Percentiles rank a stretch among this genome's conserved stretches.
phyloP scores from a whole-genome alignment of 1,140 invertebrate species.

The Zaprionus kolodkinae region DNA sequence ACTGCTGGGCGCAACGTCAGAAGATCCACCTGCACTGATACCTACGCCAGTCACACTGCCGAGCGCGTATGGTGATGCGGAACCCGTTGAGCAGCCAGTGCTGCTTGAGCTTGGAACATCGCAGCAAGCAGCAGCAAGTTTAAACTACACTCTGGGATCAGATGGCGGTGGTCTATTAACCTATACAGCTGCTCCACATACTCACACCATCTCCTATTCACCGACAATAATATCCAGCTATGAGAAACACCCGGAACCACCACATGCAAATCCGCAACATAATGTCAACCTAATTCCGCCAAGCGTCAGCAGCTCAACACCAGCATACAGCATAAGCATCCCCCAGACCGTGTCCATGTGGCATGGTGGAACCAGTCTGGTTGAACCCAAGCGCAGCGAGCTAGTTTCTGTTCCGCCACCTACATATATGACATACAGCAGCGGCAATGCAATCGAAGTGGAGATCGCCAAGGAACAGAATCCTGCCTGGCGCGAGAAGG shows the following conservation, averaged over 20 bases:
- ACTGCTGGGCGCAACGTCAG: slow-evolving; percentile 59
- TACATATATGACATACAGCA: slow-evolving; percentile 69
- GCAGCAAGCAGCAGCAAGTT: slow-evolving; percentile 28
- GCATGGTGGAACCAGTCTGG: slow-evolving; percentile 35
- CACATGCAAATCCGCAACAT: slow-evolving; percentile 4
- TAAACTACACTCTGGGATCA: slow-evolving; percentile 58
- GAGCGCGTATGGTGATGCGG: slow-evolving; percentile 57
- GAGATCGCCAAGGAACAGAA: slow-evolving; percentile 84
- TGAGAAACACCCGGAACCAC: slow-evolving; percentile 41
- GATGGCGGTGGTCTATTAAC: slow-evolving; percentile 56
- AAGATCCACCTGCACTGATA: slow-evolving; percentile 58
- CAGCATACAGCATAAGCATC: slow-evolving; percentile 58
- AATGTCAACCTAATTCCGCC: slow-evolving; percentile 45
- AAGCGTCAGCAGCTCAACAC: slow-evolving; percentile 6
- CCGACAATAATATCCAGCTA: slow-evolving; percentile 53
- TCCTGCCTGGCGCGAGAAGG: slow-evolving; percentile 86
- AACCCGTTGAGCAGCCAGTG: slow-evolving; percentile 67
- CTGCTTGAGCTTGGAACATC: slow-evolving; percentile 69
- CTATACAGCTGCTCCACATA: slow-evolving; percentile 37
- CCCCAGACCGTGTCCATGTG: slow-evolving; percentile 76
- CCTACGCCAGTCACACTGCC: slow-evolving; percentile 55
- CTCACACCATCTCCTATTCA: slow-evolving; percentile 46
- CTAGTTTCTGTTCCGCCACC: slow-evolving; percentile 70
- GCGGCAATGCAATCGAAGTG: slow-evolving; percentile 67
- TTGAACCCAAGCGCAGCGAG: slow-evolving; percentile 54